Conservation (phyloP, 2,888 invertebrate genomes). For the Coenonympha glycerion region DNA sequence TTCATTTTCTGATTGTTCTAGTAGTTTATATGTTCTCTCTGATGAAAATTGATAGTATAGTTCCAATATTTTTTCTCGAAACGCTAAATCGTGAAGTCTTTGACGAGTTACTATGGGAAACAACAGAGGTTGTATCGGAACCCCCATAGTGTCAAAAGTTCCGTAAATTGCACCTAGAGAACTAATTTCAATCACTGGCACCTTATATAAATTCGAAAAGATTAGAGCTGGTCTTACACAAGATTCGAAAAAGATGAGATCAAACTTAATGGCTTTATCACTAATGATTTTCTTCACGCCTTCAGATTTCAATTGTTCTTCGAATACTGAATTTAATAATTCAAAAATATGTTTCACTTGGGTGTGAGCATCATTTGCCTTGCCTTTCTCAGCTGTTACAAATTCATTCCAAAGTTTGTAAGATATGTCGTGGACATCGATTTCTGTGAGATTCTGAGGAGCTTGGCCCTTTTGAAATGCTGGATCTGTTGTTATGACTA, state of each 20-base stretch:
- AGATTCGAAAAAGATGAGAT: conserved; percentile 43
- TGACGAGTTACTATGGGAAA: conserved; percentile 26
- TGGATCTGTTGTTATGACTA: conserved; percentile 47
- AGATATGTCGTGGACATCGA: conserved; percentile 44
- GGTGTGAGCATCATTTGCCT: conserved; percentile 11
- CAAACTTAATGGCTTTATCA: conserved; percentile 31
- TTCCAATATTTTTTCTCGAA: conserved; percentile 29
- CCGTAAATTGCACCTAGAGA: conserved; percentile 34
- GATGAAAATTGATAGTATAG: conserved; percentile 17
- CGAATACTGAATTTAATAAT: conserved; percentile 22
- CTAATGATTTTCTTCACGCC: conserved; percentile 25
- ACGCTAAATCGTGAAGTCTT: conserved; percentile 31
- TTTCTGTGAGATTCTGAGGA: conserved; percentile 43
- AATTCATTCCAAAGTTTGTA: conserved; percentile 32
- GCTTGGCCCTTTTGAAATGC: conserved; percentile 38
- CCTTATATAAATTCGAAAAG: conserved; percentile 40
- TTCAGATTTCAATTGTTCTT: conserved; percentile 26
- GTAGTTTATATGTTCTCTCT: conserved; percentile 4
- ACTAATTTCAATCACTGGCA: conserved; percentile 44
- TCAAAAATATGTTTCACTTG: conserved; percentile 6
- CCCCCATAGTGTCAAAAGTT: conserved; percentile 33
- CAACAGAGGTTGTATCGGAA: conserved; percentile 37
- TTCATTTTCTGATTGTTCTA: conserved; percentile 25
- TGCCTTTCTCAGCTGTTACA: conserved; percentile 14
- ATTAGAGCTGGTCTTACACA: conserved; percentile 31